Conservation (phyloP, 2,888 invertebrate species). For the Gastrophysa polygoni region DNA sequence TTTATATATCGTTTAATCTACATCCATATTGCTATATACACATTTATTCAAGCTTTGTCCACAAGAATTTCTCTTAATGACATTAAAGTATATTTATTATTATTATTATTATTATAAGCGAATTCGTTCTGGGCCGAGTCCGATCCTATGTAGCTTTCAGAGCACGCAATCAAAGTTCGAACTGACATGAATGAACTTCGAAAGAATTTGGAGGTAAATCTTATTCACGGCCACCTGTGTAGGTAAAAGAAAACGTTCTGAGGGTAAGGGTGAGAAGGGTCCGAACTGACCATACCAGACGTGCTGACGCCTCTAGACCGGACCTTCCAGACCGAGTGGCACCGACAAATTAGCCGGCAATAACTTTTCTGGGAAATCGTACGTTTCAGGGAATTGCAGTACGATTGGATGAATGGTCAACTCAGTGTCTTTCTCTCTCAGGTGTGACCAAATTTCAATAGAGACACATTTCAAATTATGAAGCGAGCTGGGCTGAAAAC, state of each 20-base stretch:
- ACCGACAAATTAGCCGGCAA: conserved; percentile 1
- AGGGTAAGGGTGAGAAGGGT: conserved; percentile 38
- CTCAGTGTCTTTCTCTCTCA: too few species aligned
- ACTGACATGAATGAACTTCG: conserved; percentile 40
- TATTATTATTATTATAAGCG: too few species aligned
- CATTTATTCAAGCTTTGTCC: too few species aligned
- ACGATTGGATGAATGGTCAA: too few species aligned
- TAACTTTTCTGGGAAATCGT: background rate
- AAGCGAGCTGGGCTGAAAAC: too few species aligned
- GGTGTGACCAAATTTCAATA: too few species aligned
- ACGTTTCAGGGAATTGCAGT: background rate
- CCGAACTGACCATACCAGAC: conserved; percentile 40
- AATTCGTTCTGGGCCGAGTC: background rate
- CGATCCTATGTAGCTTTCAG: conserved; percentile 2
- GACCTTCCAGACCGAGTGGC: conserved; percentile 28
- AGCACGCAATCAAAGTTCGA: conserved; percentile 24
- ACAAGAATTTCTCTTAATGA: too few species aligned
- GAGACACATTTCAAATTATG: too few species aligned
- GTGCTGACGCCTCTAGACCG: conserved; percentile 34
- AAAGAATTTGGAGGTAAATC: conserved; percentile 43
- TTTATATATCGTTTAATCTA: too few species aligned
- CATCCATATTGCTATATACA: too few species aligned
- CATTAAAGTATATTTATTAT: too few species aligned
- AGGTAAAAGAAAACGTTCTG: conserved; percentile 37
- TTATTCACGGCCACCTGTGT: conserved; percentile 45